phyloP scores from a whole-genome alignment of 2,113 vertebrate species.

The Abramis brama region DNA sequence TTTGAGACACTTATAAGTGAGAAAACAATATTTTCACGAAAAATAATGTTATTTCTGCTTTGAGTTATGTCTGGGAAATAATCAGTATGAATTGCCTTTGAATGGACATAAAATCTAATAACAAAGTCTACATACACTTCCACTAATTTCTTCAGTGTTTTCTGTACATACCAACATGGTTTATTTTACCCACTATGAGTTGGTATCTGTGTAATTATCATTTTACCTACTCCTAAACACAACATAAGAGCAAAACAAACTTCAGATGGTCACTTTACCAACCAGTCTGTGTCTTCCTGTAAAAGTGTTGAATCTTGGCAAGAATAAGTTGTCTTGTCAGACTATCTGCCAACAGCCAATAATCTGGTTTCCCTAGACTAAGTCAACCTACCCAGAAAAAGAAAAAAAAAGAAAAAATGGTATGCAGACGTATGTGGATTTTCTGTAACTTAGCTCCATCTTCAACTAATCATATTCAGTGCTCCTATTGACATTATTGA shows the following conservation, averaged over 20 bases:
- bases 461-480: constrained; percentile 9
- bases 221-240: not conserved
- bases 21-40: not conserved
- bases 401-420: not conserved
- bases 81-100: not conserved
- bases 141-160: not conserved
- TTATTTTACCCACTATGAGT: not conserved
- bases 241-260: not conserved
- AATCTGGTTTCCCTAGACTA: not conserved
- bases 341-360: not conserved
- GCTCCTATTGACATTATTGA: constrained; percentile 26
- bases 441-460: not conserved
- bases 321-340: not conserved
- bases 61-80: not conserved
- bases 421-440: not conserved
- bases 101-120: not conserved
- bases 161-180: not conserved
- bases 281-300: not conserved
- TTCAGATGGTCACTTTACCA: not conserved
- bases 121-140: not conserved
- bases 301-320: not conserved
- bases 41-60: not conserved
- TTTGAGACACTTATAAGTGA: not conserved
- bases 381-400: not conserved
- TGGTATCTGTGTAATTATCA: not conserved